Conservation (phyloP, 2,113 vertebrate genomes). For the Apistogramma diplotaenia region DNA sequence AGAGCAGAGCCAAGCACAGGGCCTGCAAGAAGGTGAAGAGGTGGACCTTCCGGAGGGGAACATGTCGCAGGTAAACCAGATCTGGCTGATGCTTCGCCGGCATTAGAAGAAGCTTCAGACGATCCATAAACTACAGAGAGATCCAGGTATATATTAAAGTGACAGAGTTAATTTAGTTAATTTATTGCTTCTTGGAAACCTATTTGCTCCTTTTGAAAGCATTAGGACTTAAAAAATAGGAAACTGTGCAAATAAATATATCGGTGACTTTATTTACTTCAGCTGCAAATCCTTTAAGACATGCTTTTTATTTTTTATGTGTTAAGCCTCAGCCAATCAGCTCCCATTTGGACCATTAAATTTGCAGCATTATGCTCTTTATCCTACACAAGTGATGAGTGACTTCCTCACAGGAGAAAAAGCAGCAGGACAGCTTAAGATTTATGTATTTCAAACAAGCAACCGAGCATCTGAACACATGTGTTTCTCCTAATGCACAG, state of each 20-base stretch:
- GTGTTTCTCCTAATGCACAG: not conserved
- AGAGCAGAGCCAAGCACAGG: constrained; percentile 92
- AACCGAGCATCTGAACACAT: not conserved
- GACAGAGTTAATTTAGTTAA: not conserved
- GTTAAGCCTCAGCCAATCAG: rapidly evolving
- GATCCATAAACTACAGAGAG: constrained; percentile 91
- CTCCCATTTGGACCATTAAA: too few relatives aligned
- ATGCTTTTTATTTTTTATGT: rapidly evolving
- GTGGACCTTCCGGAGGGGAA: constrained; percentile 93
- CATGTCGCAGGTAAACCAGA: constrained; percentile 94
- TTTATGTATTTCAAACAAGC: too few relatives aligned
- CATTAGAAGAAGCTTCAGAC: constrained; percentile 95
- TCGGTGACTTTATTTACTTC: rapidly evolving
- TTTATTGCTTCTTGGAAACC: not conserved
- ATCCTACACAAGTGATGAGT: not conserved
- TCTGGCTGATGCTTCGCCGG: constrained; percentile 97
- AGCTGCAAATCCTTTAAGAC: rapidly evolving
- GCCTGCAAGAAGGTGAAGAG: constrained; percentile 96
- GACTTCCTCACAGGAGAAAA: not conserved
- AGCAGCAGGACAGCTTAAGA: not conserved
- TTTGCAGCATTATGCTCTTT: not conserved
- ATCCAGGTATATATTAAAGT: not conserved
- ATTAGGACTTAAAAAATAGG: not conserved
- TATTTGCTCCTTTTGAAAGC: too few relatives aligned
- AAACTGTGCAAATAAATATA: rapidly evolving